These are phyloP conservation scores for Potamarius usumacintae DNA, from an alignment of 2,113 vertebrate species.

Conservation along the genomic window DNA sequence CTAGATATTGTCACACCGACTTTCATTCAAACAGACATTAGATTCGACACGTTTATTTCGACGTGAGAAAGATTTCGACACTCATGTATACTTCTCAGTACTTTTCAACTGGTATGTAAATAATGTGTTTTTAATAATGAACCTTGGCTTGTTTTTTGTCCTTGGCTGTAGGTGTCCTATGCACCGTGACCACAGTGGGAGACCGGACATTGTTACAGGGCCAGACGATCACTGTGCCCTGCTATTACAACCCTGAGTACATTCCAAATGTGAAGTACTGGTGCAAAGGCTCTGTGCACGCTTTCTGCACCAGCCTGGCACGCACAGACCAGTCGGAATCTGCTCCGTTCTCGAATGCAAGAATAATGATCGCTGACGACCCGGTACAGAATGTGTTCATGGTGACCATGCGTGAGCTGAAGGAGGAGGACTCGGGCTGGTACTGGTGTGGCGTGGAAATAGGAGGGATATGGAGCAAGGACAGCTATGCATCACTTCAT, in stretches of 20 bases:
- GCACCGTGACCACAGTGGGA: constrained; percentile 51
- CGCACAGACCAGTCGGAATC: constrained; percentile 57
- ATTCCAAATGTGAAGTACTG: constrained; percentile 72
- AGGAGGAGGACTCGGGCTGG: constrained; percentile 64
- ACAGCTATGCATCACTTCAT: constrained; percentile 56
- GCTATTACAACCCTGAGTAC: constrained; percentile 69
- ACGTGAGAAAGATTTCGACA: neutral
- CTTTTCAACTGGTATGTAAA: neutral
- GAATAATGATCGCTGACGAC: constrained; percentile 66
- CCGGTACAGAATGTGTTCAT: constrained; percentile 66
- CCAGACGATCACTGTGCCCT: constrained; percentile 61
- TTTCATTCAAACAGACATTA: neutral
- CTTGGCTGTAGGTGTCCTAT: constrained; percentile 12
- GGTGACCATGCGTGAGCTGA: constrained; percentile 68
- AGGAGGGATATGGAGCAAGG: constrained; percentile 59
- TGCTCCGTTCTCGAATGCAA: neutral
- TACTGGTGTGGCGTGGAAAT: constrained; percentile 74
- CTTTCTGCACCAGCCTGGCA: constrained; percentile 69
- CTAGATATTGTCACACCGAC: neutral
- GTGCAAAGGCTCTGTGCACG: constrained; percentile 63
- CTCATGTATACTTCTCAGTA: neutral
- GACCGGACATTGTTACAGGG: constrained; percentile 65
- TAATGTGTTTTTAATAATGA: neutral
- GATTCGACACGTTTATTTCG: neutral
- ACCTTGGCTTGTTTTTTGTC: neutral